Evolutionary conservation across 2,113 vertebrate species (phyloP).

Genomic region (Strix uralensis): DNA sequence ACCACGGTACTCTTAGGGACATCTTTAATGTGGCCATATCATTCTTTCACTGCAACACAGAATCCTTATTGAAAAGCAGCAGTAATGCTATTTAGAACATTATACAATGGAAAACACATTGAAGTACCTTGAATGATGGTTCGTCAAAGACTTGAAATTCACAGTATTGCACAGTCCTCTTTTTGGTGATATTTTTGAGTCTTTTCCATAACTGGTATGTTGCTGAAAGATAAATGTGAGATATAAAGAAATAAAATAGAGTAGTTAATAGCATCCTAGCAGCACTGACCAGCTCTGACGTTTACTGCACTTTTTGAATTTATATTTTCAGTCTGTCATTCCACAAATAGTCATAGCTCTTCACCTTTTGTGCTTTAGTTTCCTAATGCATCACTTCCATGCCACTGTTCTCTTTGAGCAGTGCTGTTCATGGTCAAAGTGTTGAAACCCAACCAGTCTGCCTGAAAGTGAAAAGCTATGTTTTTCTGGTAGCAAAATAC

Average conservation of each 20-base stretch:
- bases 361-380: background rate
- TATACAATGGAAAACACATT: background rate
- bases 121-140: background rate
- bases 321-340: background rate
- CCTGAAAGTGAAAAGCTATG: background rate
- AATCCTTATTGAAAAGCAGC: background rate
- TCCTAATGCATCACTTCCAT: background rate
- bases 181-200: background rate
- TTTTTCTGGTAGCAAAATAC: background rate
- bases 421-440: background rate
- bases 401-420: background rate
- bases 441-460: background rate
- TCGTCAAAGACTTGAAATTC: background rate
- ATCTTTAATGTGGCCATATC: background rate
- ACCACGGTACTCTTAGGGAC: background rate
- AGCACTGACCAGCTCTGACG: background rate
- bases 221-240: background rate
- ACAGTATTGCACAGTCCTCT: background rate
- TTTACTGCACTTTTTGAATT: background rate
- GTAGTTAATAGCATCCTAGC: background rate
- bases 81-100: background rate
- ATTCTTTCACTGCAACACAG: background rate
- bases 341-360: background rate
- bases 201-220: background rate
- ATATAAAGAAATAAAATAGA: background rate